phyloP scores from a whole-genome alignment of 2,797 vertebrate species.

The Xenopus petersii region DNA sequence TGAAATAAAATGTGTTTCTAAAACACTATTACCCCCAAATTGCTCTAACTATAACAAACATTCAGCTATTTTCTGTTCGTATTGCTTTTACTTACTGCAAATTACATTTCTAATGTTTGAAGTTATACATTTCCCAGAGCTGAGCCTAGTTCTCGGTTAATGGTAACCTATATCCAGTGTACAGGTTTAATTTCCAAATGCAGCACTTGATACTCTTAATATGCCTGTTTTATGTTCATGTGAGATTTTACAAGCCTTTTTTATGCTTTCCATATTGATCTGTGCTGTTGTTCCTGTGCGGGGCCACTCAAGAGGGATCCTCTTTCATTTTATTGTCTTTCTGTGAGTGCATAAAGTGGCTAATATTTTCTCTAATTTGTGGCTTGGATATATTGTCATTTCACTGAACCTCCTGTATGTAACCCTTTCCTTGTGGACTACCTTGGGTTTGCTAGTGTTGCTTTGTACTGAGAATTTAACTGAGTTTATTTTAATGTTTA shows the following conservation, averaged over 20 bases:
- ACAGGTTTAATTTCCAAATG: slow-evolving; percentile 11
- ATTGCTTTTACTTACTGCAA: too few species aligned
- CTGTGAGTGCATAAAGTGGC: slow-evolving; percentile 2
- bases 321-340: slow-evolving; percentile 20
- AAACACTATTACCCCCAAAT: too few species aligned
- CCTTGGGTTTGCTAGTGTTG: too few species aligned
- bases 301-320: slow-evolving; percentile 2
- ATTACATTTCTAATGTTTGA: too few species aligned
- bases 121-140: too few species aligned
- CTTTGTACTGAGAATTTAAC: too few species aligned
- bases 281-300: neutral
- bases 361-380: neutral
- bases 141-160: neutral
- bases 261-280: slow-evolving; percentile 28
- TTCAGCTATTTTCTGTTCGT: too few species aligned
- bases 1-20: too few species aligned
- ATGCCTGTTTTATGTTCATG: slow-evolving; percentile 15
- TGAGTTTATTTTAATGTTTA: too few species aligned
- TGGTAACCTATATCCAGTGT: neutral
- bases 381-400: neutral
- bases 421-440: too few species aligned
- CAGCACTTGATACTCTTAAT: slow-evolving; percentile 12
- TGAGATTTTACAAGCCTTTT: slow-evolving; percentile 9
- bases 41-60: too few species aligned
- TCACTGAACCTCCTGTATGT: neutral